Conservation (phyloP, 2,888 invertebrate species). For the Drosophila meridionalis region DNA sequence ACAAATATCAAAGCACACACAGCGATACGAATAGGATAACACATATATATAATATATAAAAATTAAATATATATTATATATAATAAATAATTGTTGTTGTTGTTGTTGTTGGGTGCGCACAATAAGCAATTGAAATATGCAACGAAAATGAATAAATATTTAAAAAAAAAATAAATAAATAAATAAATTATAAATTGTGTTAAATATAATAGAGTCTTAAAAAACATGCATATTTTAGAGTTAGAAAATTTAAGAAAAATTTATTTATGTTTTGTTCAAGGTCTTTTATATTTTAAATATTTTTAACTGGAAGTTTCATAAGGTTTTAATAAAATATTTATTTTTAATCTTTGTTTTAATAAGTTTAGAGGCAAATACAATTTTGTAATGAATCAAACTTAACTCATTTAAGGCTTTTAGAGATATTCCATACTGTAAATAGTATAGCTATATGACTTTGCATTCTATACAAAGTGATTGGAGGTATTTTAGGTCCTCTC, state of each 20-base stretch:
- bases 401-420: too few species aligned
- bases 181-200: slow-evolving; percentile 37
- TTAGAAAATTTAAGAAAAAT: not conserved
- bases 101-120: slow-evolving; percentile 46
- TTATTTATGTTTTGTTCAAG: too few species aligned
- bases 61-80: slow-evolving; percentile 12
- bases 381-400: too few species aligned
- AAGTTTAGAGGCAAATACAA: too few species aligned
- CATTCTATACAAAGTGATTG: too few species aligned
- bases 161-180: slow-evolving; percentile 24
- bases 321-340: not conserved
- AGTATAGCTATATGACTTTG: too few species aligned
- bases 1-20: slow-evolving; percentile 37
- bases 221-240: slow-evolving; percentile 37
- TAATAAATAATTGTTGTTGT: slow-evolving; percentile 15
- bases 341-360: too few species aligned
- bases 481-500: too few species aligned
- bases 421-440: too few species aligned
- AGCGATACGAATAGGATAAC: slow-evolving; percentile 42
- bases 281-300: not conserved
- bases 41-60: slow-evolving; percentile 23
- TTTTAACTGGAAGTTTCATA: not conserved
- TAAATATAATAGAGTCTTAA: slow-evolving; percentile 18
- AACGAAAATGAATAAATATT: slow-evolving; percentile 40
- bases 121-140: slow-evolving; percentile 48